A percentile compares a stretch with the other conserved stretches of the same genome.
These are phyloP conservation scores for Chaitophorus viminalis DNA, from an alignment of 2,888 invertebrate species.

Conservation along the genomic window DNA sequence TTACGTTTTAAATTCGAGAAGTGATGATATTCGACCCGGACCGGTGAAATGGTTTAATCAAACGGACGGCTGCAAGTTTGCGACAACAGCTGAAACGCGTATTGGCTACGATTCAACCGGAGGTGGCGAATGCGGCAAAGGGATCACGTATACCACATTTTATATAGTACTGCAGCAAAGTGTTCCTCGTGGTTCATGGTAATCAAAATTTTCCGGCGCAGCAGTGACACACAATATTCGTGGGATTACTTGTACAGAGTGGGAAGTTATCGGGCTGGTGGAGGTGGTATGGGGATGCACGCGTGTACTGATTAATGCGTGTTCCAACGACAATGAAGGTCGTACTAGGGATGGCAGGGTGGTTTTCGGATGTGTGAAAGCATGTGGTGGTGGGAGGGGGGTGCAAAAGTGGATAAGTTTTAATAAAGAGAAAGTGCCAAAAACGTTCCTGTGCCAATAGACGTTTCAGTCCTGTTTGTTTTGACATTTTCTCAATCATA, in stretches of 20 bases:
- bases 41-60: not conserved
- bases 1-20: not conserved
- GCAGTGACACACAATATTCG: constrained; percentile 5
- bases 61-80: not conserved
- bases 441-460: not conserved
- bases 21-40: not conserved
- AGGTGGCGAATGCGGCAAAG: not conserved
- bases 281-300: not conserved
- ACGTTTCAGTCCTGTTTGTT: constrained; percentile 34
- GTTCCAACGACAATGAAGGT: constrained; percentile 7
- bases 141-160: not conserved
- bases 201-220: constrained; percentile 25
- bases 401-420: constrained; percentile 20
- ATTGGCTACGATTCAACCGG: constrained; percentile 22
- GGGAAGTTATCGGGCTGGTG: not conserved
- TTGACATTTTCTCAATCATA: constrained; percentile 28
- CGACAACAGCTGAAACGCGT: not conserved
- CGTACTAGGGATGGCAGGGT: not conserved
- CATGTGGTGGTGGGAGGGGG: no score
- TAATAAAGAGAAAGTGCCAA: constrained; percentile 41
- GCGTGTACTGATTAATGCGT: constrained; percentile 8
- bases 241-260: not conserved
- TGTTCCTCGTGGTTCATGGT: not conserved
- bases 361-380: not conserved
- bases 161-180: not conserved